Percentiles rank a stretch among this genome's conserved stretches.
These are phyloP conservation scores for Notodonta dromedarius DNA, from an alignment of 2,888 invertebrate genomes.

Conservation along the genomic window DNA sequence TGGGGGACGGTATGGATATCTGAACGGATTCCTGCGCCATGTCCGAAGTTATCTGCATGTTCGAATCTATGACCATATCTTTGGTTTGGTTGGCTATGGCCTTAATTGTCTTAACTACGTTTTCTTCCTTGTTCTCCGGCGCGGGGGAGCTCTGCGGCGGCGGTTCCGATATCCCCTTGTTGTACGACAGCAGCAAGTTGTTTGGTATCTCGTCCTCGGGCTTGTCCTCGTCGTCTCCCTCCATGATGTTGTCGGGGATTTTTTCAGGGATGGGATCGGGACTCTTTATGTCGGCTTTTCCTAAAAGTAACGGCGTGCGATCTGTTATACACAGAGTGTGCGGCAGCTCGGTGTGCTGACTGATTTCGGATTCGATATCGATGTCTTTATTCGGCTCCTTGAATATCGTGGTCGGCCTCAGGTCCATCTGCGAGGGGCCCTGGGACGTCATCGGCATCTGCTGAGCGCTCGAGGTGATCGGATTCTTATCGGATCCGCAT, in stretches of 20 bases:
- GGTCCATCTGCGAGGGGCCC: constrained; percentile 47
- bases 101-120: constrained; percentile 80
- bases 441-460: constrained; percentile 52
- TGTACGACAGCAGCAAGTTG: constrained; percentile 66
- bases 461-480: constrained; percentile 44
- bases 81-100: constrained; percentile 83
- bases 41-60: constrained; percentile 83
- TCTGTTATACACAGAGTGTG: constrained; percentile 70
- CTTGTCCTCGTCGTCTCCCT: constrained; percentile 78
- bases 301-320: constrained; percentile 70
- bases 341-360: constrained; percentile 79
- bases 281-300: constrained; percentile 78
- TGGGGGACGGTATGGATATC: constrained; percentile 87
- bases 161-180: constrained; percentile 58
- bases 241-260: constrained; percentile 80
- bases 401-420: constrained; percentile 49
- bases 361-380: constrained; percentile 79
- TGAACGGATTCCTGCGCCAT: constrained; percentile 86
- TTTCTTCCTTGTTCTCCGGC: constrained; percentile 61
- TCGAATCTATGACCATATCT: constrained; percentile 82
- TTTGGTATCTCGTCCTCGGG: constrained; percentile 68
- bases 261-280: constrained; percentile 80
- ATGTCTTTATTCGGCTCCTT: constrained; percentile 68
- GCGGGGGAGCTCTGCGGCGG: constrained; percentile 45
- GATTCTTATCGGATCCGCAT: constrained; percentile 48